phyloP scores from a whole-genome alignment of 2,888 invertebrate genomes.

The Ellobium chinense region DNA sequence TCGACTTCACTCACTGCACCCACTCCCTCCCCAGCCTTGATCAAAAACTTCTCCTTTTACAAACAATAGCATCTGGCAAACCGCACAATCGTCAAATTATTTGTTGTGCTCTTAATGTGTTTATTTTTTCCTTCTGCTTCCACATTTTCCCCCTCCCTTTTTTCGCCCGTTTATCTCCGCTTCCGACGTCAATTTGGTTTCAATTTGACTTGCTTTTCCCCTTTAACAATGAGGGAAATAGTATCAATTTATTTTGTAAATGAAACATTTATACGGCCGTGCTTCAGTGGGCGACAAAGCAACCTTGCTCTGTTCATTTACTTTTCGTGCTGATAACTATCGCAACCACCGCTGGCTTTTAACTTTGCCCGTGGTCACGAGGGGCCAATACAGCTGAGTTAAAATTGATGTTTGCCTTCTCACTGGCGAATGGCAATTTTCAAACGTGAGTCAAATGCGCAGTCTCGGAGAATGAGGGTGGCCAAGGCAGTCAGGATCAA shows the following conservation, averaged over 20 bases:
- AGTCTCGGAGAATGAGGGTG: no score
- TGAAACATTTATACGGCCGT: slow-evolving; percentile 5
- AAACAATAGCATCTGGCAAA: slow-evolving; percentile 35
- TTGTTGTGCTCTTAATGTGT: neutral
- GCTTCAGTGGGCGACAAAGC: neutral
- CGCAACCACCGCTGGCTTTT: slow-evolving; percentile 3
- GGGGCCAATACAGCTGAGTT: slow-evolving; percentile 5
- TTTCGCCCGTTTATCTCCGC: slow-evolving; percentile 1
- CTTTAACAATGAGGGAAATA: slow-evolving; percentile 4
- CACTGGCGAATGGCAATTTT: neutral
- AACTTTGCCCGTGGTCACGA: neutral
- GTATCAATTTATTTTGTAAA: slow-evolving; percentile 20
- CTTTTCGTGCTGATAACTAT: neutral
- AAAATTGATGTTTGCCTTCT: slow-evolving; percentile 12
- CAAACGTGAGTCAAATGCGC: slow-evolving; percentile 13
- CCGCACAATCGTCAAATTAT: neutral
- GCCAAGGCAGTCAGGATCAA: no score
- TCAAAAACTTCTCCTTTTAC: slow-evolving; percentile 20
- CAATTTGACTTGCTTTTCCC: neutral
- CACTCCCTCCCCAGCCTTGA: slow-evolving; percentile 1
- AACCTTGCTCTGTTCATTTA: slow-evolving; percentile 12
- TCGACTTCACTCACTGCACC: neutral
- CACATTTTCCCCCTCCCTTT: neutral
- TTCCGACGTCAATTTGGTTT: neutral
- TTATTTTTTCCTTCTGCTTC: neutral